Percentiles rank a stretch among this genome's conserved stretches.
These are phyloP conservation scores for Nyctibius bracteatus DNA, from an alignment of 2,113 vertebrate species.

Conservation along the genomic window DNA sequence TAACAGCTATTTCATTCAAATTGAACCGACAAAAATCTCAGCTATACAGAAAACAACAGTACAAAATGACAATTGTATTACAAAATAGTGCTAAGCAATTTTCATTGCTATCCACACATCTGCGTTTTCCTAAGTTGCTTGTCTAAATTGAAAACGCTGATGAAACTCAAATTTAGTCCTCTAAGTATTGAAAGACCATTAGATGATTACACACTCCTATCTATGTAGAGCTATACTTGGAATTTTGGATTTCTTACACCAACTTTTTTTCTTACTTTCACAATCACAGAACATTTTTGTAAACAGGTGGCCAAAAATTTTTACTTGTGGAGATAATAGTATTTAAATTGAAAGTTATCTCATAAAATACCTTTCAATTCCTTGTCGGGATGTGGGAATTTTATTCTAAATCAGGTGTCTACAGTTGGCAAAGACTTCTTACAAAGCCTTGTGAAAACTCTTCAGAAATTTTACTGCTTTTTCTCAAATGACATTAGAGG, in stretches of 20 bases:
- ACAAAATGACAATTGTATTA: neutral
- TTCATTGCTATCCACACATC: neutral
- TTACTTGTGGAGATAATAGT: neutral
- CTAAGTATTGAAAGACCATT: neutral
- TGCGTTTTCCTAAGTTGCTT: neutral
- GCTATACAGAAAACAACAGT: neutral
- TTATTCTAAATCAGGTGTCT: neutral
- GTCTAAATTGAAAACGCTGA: neutral
- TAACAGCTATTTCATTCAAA: conserved; percentile 7
- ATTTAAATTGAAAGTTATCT: neutral
- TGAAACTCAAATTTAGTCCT: neutral
- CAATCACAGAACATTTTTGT: neutral
- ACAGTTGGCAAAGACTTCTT: neutral
- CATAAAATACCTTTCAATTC: neutral
- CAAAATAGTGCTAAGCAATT: neutral
- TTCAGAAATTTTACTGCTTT: neutral
- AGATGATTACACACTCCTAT: neutral
- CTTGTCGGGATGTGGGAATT: neutral
- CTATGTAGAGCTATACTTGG: neutral
- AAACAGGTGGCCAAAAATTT: neutral
- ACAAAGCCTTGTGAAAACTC: neutral
- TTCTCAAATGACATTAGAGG: neutral
- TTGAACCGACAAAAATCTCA: neutral
- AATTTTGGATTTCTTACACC: neutral
- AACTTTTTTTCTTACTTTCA: neutral